These are phyloP conservation scores for Scrobipalpa costella DNA, from an alignment of 2,888 invertebrate genomes.

Conservation along the genomic window DNA sequence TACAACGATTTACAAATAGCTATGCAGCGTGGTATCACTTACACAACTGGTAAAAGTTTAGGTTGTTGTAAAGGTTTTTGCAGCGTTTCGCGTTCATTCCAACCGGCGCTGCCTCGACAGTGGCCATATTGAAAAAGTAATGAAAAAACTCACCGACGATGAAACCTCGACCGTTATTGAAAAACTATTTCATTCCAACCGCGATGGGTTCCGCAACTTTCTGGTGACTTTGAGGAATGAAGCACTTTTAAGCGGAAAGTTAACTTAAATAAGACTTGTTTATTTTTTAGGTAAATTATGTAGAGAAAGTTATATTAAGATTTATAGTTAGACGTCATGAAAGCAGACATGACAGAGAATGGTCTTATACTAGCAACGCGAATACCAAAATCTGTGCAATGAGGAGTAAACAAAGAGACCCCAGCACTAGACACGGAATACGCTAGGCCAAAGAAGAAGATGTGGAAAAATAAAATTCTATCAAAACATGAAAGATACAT, in stretches of 20 bases:
- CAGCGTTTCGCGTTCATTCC: neutral
- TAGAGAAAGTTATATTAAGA: no score
- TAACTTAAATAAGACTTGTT: neutral
- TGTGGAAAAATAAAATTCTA: no score
- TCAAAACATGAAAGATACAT: no score
- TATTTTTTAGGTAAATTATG: neutral
- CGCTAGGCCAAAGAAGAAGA: no score
- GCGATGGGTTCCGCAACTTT: constrained; percentile 39
- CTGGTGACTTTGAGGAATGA: constrained; percentile 33
- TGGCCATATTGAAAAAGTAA: constrained; percentile 60
- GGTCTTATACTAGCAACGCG: no score
- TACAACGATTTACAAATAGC: neutral
- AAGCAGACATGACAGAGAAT: no score
- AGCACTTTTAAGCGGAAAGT: neutral
- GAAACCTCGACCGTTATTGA: constrained; percentile 59
- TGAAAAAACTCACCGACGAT: constrained; percentile 54
- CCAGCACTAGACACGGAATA: no score
- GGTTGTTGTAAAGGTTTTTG: neutral
- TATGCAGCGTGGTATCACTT: no score
- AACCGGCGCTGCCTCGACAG: neutral
- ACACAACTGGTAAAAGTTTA: neutral
- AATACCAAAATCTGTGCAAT: no score
- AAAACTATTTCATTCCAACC: constrained; percentile 61
- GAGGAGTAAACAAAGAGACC: no score
- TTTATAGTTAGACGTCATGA: no score